Conservation (phyloP, 1,140 invertebrate genomes). For the Trichonephila clavata region DNA sequence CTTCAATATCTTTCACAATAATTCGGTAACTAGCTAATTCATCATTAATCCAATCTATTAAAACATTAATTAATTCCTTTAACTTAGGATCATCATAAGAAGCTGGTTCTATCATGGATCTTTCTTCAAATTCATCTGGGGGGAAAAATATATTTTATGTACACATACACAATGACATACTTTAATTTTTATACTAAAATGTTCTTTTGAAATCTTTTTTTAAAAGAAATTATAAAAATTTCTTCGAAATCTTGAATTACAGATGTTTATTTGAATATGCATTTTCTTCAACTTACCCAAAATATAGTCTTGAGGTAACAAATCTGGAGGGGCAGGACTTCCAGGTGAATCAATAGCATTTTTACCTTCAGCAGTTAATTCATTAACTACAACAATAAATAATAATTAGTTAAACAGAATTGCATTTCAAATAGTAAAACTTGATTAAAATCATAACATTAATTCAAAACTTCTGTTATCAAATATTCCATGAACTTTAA, state of each 20-base stretch:
- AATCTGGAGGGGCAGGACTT: slow-evolving; percentile 89
- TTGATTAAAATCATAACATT: too few relatives aligned
- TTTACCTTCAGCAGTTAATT: slow-evolving; percentile 97
- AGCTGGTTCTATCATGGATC: slow-evolving; percentile 95
- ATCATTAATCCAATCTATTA: slow-evolving; percentile 99
- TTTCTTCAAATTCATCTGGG: slow-evolving; percentile 96
- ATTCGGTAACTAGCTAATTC: slow-evolving; percentile 97
- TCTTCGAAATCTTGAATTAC: background rate
- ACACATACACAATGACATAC: background rate
- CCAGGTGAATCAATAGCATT: slow-evolving; percentile 97
- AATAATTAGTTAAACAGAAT: background rate
- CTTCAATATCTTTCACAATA: slow-evolving; percentile 97
- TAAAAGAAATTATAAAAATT: too few relatives aligned
- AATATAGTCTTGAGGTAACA: slow-evolving; percentile 95
- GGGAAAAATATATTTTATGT: background rate
- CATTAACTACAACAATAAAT: slow-evolving; percentile 88
- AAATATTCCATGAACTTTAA: background rate
- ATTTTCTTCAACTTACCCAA: slow-evolving; percentile 85
- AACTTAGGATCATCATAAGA: slow-evolving; percentile 93
- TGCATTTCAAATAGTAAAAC: background rate
- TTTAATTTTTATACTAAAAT: background rate
- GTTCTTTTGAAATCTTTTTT: background rate
- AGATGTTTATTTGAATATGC: too few relatives aligned
- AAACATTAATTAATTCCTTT: slow-evolving; percentile 90
- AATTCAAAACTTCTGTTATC: too few relatives aligned